phyloP scores from a whole-genome alignment of 2,888 invertebrate genomes.

The Acleris holmiana region DNA sequence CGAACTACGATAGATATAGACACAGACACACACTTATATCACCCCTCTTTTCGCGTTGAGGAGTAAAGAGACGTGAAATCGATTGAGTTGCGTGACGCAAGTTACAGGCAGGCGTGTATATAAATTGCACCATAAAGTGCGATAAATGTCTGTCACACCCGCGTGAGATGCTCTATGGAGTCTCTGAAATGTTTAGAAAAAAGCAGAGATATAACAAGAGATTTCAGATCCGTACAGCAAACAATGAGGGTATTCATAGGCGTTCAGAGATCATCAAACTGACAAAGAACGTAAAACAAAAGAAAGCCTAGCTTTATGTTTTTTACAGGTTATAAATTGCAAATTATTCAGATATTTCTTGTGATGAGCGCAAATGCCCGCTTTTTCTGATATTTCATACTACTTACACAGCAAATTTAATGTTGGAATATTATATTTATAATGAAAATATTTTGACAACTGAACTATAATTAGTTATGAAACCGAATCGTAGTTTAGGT shows the following conservation, averaged over 20 bases:
- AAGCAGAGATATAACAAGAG: constrained; percentile 8
- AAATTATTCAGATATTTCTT: too few species aligned
- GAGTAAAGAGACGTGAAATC: constrained; percentile 5
- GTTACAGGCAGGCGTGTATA: constrained; percentile 14
- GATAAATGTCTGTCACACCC: constrained; percentile 24
- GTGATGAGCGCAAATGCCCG: too few species aligned
- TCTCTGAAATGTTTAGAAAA: constrained; percentile 10
- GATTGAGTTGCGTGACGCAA: constrained; percentile 14
- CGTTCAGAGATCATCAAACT: constrained; percentile 11
- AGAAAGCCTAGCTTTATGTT: constrained; percentile 3
- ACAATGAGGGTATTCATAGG: constrained; percentile 6
- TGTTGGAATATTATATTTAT: too few species aligned
- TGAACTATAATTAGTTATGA: too few species aligned
- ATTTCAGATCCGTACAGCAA: constrained; percentile 13
- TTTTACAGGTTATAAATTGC: too few species aligned
- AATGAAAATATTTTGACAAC: too few species aligned
- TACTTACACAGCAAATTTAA: too few species aligned
- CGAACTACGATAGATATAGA: too few species aligned
- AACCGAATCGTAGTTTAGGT: too few species aligned
- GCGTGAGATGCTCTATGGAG: constrained; percentile 14
- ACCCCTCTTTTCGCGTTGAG: too few species aligned
- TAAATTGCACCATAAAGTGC: constrained; percentile 24
- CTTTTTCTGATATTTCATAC: too few species aligned
- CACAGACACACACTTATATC: too few species aligned
- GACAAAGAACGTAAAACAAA: constrained; percentile 19